phyloP scores from a whole-genome alignment of 2,797 vertebrate genomes.

The Tapirus indicus region DNA sequence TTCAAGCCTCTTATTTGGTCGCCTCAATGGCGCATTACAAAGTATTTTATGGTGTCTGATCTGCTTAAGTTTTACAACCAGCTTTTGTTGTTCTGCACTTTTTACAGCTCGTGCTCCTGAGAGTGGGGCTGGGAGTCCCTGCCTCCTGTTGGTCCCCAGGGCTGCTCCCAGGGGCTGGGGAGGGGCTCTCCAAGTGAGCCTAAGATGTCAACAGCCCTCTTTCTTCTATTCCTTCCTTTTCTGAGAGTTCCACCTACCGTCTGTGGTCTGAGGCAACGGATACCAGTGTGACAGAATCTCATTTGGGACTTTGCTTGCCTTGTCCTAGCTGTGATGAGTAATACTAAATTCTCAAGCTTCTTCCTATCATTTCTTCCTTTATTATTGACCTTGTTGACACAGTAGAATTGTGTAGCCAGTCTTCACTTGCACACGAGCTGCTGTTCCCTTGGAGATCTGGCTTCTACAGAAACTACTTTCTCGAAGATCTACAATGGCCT shows the following conservation, averaged over 20 bases:
- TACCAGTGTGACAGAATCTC: neutral
- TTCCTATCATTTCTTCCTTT: neutral
- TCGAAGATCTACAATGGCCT: neutral
- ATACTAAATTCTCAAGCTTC: neutral
- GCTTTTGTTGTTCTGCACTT: neutral
- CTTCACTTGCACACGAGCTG: neutral
- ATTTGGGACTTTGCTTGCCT: neutral
- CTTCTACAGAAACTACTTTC: neutral
- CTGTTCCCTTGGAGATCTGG: neutral
- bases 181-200: neutral
- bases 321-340: neutral
- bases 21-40: conserved; percentile 81
- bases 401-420: neutral
- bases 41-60: conserved; percentile 83
- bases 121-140: neutral
- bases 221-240: neutral
- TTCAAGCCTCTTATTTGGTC: conserved; percentile 82
- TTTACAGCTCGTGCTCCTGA: neutral
- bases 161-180: neutral
- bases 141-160: neutral
- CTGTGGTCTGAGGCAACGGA: neutral
- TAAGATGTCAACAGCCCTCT: neutral
- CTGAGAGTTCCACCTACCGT: neutral
- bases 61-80: conserved; percentile 81
- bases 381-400: neutral